Evolutionary conservation across 2,888 invertebrate genomes (phyloP), one percentile per base, ranked within the genome.

Genomic region (Philaethria dido): DNA sequence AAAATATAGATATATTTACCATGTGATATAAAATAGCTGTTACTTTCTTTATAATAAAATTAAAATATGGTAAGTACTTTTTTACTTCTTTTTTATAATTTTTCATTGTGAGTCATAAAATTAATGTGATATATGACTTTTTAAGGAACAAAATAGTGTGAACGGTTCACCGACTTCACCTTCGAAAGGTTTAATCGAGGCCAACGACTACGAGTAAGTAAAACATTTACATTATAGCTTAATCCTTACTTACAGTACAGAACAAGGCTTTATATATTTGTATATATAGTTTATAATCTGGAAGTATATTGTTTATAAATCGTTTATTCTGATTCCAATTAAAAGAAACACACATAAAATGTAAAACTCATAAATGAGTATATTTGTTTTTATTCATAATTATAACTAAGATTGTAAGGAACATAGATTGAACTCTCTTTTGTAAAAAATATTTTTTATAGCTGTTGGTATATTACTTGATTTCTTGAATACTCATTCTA

Each of bases 171-270:
- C 83, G 29, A 79, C 75, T 71, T 84, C 86, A n/a, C 80, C 86
- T 22, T 74, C 80, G 33, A 82, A 79, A 60, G 78, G 75, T 62
- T 76, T 73, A 69, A 73, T 72, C 47, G 86, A 88, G 63, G 75
- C 83, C 22, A 75, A 74, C 36, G 90, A 90, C 72, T 90, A 89
- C 71, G 82, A 85, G 90, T 90, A 75, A 88, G 91, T 86, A 63
- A 47, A 63, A 48, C 63, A 65, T 61, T 62, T 68, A 62, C 57
- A 44, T 59, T 52, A 3, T 4, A 52, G 16, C 52, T 52, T 29
- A 52, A 9, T 52, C 48, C 13, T 25, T 6, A 52, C 29, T 29
- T 16, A 16, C 29, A 9, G n/a, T n/a, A n/a, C n/a, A n/a, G n/a
- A 29, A 50, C 9, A 50, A 29, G 8, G 25, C 22, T 25, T 50